These are phyloP conservation scores for Stictonetta naevosa DNA, from an alignment of 2,113 vertebrate genomes.

Conservation along the genomic window DNA sequence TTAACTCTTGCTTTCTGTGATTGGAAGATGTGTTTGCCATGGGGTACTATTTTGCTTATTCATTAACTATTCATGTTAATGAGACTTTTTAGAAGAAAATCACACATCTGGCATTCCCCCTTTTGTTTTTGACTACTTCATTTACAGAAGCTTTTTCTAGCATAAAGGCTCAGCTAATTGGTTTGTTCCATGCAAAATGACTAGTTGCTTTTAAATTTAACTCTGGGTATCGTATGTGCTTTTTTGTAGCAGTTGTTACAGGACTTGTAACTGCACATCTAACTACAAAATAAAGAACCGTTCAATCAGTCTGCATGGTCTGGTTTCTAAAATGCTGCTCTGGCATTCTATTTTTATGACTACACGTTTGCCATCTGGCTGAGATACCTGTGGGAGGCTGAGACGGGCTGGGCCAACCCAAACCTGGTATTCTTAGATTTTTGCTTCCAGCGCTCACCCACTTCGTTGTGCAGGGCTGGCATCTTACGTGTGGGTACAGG, in stretches of 20 bases:
- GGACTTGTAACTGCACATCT: constrained; percentile 53
- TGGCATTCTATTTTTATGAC: fast-evolving
- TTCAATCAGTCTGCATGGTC: not conserved
- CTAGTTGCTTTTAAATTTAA: constrained; percentile 63
- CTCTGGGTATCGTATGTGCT: constrained; percentile 56
- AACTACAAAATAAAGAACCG: constrained; percentile 48
- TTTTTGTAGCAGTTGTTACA: constrained; percentile 71
- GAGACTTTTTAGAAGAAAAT: not conserved
- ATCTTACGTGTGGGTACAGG: fast-evolving
- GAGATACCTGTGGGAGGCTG: fast-evolving
- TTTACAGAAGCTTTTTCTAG: constrained; percentile 47
- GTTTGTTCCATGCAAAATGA: constrained; percentile 46
- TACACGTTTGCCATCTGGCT: fast-evolving
- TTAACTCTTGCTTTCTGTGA: not conserved
- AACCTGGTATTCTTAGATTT: not conserved
- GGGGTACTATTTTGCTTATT: constrained; percentile 5
- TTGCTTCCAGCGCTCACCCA: not conserved
- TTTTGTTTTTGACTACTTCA: constrained; percentile 2
- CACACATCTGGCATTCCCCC: constrained; percentile 16
- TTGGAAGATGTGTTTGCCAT: constrained; percentile 10
- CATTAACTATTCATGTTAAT: not conserved
- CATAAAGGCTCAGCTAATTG: not conserved
- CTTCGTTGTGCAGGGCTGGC: fast-evolving
- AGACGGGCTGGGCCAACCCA: not conserved
- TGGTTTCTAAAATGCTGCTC: not conserved